Conservation (phyloP, 2,797 vertebrate genomes). For the Lates japonicus region DNA sequence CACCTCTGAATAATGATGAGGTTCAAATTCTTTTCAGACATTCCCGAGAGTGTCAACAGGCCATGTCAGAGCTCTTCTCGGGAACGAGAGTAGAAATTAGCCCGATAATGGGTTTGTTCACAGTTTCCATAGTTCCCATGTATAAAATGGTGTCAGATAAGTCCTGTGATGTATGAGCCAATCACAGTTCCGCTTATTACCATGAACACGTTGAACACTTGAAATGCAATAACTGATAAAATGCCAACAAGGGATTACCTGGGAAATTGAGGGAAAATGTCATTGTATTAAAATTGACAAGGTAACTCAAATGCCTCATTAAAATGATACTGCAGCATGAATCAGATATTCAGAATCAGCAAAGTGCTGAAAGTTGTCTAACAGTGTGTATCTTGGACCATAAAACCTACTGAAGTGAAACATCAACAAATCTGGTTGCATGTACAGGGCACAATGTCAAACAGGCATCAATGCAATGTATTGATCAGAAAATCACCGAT, state of each 20-base stretch:
- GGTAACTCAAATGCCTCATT: conserved; percentile 14
- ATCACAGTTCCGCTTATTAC: not conserved
- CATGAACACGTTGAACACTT: not conserved
- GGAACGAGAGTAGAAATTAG: conserved; percentile 38
- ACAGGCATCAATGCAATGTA: conserved; percentile 38
- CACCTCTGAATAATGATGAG: conserved; percentile 49
- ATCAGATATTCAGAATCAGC: conserved; percentile 3
- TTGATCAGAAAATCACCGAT: conserved; percentile 56
- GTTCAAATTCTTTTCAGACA: conserved; percentile 42
- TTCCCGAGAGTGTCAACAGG: conserved; percentile 48
- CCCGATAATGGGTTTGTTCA: conserved; percentile 40
- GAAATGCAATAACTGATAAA: conserved; percentile 9
- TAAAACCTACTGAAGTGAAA: conserved; percentile 32
- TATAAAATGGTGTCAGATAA: conserved; percentile 16
- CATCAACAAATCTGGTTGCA: conserved; percentile 35
- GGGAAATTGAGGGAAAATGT: not conserved
- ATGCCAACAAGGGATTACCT: conserved; percentile 1
- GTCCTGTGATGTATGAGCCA: not conserved
- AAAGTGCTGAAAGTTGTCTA: conserved; percentile 7
- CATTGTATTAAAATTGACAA: conserved; percentile 2
- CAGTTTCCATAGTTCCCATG: conserved; percentile 26
- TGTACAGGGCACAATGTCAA: conserved; percentile 21
- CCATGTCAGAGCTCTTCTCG: conserved; percentile 36
- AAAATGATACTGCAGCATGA: conserved; percentile 7
- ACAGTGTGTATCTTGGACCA: not conserved